Conservation (phyloP, 2,888 invertebrate genomes). For the Papilio gigon region DNA sequence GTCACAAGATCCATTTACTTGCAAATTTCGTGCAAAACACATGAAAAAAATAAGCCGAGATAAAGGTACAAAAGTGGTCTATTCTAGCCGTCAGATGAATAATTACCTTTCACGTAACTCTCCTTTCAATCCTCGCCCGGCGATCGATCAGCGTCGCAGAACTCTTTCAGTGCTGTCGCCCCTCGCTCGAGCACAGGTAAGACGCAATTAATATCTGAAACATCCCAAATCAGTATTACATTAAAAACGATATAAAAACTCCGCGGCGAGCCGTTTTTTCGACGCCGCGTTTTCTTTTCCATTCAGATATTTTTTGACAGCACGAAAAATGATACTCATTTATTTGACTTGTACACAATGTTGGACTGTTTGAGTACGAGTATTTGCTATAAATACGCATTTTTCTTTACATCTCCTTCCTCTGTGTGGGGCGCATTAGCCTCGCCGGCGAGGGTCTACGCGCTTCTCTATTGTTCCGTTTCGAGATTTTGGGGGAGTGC, state of each 20-base stretch:
- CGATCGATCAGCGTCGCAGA: conserved; percentile 81
- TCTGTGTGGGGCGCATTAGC: conserved; percentile 79
- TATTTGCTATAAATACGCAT: conserved; percentile 84
- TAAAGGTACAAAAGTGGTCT: conserved; percentile 82
- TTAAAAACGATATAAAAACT: conserved; percentile 80
- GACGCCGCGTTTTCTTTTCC: conserved; percentile 79
- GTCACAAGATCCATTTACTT: conserved; percentile 80
- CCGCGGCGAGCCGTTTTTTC: conserved; percentile 77
- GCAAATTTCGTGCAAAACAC: conserved; percentile 81
- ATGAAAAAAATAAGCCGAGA: conserved; percentile 75
- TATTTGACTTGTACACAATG: conserved; percentile 84
- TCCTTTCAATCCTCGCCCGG: conserved; percentile 80
- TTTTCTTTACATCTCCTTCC: conserved; percentile 82
- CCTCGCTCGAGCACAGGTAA: conserved; percentile 78
- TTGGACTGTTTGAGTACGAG: conserved; percentile 83
- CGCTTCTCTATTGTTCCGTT: conserved; percentile 77
- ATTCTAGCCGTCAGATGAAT: conserved; percentile 83
- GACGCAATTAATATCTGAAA: conserved; percentile 80
- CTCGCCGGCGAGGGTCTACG: conserved; percentile 77
- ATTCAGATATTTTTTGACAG: conserved; percentile 83
- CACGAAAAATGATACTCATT: conserved; percentile 82
- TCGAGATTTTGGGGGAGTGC: conserved; percentile 80
- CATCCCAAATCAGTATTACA: conserved; percentile 82
- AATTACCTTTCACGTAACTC: conserved; percentile 81
- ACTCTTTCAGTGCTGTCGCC: conserved; percentile 81